These are phyloP conservation scores for Trichacis sp. DNA, from an alignment of 2,888 invertebrate species.

Conservation along the genomic window DNA sequence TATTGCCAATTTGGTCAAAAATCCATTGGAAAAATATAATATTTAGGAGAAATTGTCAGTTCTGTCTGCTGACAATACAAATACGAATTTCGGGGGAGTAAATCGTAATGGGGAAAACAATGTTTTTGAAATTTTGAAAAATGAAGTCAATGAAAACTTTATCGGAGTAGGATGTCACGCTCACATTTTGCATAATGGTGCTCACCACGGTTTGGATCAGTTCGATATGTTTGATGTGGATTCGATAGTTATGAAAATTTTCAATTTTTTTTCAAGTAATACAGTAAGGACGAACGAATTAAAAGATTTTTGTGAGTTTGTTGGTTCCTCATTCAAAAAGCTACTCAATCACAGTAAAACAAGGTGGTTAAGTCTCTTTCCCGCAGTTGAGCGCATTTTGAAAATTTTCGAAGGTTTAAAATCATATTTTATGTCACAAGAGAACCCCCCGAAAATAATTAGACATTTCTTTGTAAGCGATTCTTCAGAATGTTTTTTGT, in stretches of 20 bases:
- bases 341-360: constrained; percentile 39
- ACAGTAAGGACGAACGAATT: constrained; percentile 43
- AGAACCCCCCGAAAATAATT: constrained; percentile 49
- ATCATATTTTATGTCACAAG: constrained; percentile 57
- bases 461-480: constrained; percentile 41
- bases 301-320: constrained; percentile 43
- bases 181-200: constrained; percentile 48
- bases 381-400: constrained; percentile 41
- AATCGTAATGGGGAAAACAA: constrained; percentile 40
- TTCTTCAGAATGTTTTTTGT: constrained; percentile 36
- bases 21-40: constrained; percentile 41
- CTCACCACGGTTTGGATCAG: constrained; percentile 43
- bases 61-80: constrained; percentile 52
- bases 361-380: no score
- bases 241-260: constrained; percentile 41
- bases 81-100: constrained; percentile 53
- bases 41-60: constrained; percentile 44
- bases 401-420: constrained; percentile 40
- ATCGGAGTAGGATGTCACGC: constrained; percentile 48
- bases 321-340: constrained; percentile 33
- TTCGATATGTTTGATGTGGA: constrained; percentile 43
- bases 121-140: constrained; percentile 45
- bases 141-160: constrained; percentile 37
- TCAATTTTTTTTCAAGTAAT: constrained; percentile 43
- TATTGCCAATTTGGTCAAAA: constrained; percentile 46